A percentile compares a stretch with the other conserved stretches of the same genome.
Conservation (phyloP, 2,888 invertebrate species). For the Tachina fera region DNA sequence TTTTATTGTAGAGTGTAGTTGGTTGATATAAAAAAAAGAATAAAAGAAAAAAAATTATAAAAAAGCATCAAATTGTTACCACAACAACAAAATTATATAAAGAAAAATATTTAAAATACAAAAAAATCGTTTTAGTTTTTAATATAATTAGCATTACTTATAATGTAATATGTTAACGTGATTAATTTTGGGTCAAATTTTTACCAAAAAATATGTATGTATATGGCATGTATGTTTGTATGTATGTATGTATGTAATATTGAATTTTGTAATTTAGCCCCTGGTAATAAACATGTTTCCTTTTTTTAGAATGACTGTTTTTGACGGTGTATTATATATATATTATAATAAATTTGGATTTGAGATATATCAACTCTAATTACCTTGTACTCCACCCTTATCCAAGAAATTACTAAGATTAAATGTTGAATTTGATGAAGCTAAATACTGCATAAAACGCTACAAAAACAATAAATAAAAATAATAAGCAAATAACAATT, state of each 20-base stretch:
- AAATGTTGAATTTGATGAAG: constrained; percentile 99
- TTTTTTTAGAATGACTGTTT: constrained; percentile 34
- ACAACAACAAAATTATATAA: constrained; percentile 68
- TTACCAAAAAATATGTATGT: background rate
- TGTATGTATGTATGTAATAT: background rate
- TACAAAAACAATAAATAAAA: constrained; percentile 84
- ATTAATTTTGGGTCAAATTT: constrained; percentile 20
- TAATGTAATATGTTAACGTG: background rate
- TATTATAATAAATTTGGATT: background rate
- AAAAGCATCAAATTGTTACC: constrained; percentile 71
- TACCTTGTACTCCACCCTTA: constrained; percentile 99
- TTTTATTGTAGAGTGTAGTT: constrained; percentile 51
- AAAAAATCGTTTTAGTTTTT: constrained; percentile 29
- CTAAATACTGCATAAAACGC: constrained; percentile 99
- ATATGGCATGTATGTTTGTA: background rate
- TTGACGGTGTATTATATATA: background rate
- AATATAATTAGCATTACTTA: constrained; percentile 1
- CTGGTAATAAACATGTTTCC: background rate
- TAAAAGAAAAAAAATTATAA: constrained; percentile 57
- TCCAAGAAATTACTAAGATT: constrained; percentile 99
- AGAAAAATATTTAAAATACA: constrained; percentile 30
- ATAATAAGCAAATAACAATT: constrained; percentile 1
- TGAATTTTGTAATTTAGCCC: constrained; percentile 8
- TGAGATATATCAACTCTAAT: constrained; percentile 6
- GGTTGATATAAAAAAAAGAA: constrained; percentile 54